phyloP scores from a whole-genome alignment of 2,797 vertebrate species.

The Chrysocyon brachyurus region DNA sequence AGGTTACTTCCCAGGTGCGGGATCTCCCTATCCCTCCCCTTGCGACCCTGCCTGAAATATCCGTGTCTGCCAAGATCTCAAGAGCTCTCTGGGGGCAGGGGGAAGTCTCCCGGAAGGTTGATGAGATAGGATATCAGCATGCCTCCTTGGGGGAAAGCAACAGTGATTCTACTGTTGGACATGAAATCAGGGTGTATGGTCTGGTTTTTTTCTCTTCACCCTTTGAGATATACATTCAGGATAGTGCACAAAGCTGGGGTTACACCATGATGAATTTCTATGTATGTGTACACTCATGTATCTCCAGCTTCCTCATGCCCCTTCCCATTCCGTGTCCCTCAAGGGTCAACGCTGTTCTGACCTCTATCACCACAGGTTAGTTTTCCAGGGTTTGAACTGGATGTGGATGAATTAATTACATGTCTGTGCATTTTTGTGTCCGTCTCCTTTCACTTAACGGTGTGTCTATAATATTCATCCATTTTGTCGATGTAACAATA shows the following conservation, averaged over 20 bases:
- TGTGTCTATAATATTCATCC: neutral
- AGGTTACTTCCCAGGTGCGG: neutral
- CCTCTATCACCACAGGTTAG: neutral
- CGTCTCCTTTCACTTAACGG: neutral
- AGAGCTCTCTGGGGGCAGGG: neutral
- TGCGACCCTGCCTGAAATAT: neutral
- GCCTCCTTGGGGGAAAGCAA: neutral
- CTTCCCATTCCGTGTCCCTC: neutral
- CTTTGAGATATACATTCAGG: constrained; percentile 18
- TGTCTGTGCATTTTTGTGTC: neutral
- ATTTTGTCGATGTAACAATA: neutral
- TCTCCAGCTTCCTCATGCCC: neutral
- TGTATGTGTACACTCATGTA: neutral
- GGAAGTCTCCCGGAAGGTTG: neutral
- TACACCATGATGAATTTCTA: neutral
- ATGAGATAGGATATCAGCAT: neutral
- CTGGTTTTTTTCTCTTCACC: neutral
- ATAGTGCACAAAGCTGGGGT: neutral
- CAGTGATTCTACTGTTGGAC: neutral
- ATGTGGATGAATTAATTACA: neutral
- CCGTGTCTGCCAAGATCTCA: neutral
- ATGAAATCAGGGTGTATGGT: neutral
- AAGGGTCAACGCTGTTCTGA: neutral
- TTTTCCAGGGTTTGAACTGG: neutral
- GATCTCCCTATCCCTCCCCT: neutral